These are phyloP conservation scores for Parnassius apollo DNA, from an alignment of 2,888 invertebrate genomes.

Conservation along the genomic window DNA sequence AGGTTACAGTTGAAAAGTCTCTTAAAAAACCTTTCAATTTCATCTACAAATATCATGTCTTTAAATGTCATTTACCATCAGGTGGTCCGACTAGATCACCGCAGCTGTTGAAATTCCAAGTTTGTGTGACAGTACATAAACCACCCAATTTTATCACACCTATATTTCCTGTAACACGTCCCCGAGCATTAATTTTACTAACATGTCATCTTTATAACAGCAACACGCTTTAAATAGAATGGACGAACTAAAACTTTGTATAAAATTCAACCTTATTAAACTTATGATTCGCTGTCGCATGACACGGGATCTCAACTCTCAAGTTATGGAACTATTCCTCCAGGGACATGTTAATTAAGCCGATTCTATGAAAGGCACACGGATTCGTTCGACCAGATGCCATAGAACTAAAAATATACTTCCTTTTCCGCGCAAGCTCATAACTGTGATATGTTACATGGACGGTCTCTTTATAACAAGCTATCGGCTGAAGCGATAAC, in stretches of 20 bases:
- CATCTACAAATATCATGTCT: slow-evolving; percentile 2
- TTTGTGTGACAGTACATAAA: slow-evolving; percentile 33
- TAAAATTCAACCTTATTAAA: slow-evolving; percentile 41
- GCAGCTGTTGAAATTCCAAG: slow-evolving; percentile 26
- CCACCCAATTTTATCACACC: slow-evolving; percentile 34
- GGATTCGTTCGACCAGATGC: slow-evolving; percentile 68
- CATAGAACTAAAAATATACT: slow-evolving; percentile 74
- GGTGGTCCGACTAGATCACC: slow-evolving; percentile 19
- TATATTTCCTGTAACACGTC: slow-evolving; percentile 34
- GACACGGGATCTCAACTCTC: slow-evolving; percentile 50
- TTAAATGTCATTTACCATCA: slow-evolving; percentile 21
- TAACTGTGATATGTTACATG: slow-evolving; percentile 76
- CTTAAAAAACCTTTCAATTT: slow-evolving; percentile 2
- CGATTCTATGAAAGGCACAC: slow-evolving; percentile 70
- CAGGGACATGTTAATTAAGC: slow-evolving; percentile 72
- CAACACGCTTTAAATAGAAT: slow-evolving; percentile 42
- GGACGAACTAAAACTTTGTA: slow-evolving; percentile 26
- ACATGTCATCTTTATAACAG: slow-evolving; percentile 41
- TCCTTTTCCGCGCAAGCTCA: slow-evolving; percentile 74
- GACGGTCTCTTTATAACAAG: slow-evolving; percentile 67
- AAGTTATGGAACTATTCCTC: slow-evolving; percentile 63
- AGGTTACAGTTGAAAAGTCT: neutral
- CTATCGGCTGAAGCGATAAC: slow-evolving; percentile 67
- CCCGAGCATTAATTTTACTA: slow-evolving; percentile 31
- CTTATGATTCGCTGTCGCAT: slow-evolving; percentile 52